Evolutionary conservation across 2,797 vertebrate genomes (phyloP).

Genomic region (Spea hammondii): DNA sequence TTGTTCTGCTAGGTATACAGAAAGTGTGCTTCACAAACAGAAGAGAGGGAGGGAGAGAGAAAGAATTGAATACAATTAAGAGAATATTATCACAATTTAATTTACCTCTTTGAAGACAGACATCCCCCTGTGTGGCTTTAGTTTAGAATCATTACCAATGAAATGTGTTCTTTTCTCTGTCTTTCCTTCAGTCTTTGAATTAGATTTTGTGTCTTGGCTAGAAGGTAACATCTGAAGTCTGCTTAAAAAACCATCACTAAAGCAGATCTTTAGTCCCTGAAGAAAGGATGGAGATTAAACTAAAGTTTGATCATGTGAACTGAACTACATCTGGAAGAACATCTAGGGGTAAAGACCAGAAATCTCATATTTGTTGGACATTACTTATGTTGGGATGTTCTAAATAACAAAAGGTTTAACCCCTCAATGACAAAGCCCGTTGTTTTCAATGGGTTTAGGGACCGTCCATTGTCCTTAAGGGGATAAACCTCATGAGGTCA

Average conservation of each 20-base stretch:
- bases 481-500: no score
- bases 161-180: slow-evolving; percentile 48
- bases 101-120: slow-evolving; percentile 10
- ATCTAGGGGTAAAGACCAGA: no score
- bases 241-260: slow-evolving; percentile 72
- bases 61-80: no score
- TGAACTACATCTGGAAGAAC: neutral
- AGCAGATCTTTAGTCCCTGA: slow-evolving; percentile 74
- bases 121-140: slow-evolving; percentile 48
- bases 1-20: no score
- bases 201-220: slow-evolving; percentile 45
- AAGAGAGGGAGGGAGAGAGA: no score
- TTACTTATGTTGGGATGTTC: no score
- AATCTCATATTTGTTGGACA: no score
- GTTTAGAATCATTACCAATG: slow-evolving; percentile 47
- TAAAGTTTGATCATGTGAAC: neutral
- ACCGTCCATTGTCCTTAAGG: no score
- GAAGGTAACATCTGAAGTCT: slow-evolving; percentile 56
- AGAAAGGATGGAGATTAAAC: neutral
- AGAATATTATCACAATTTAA: neutral
- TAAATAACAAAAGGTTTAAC: no score
- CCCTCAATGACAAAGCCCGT: no score
- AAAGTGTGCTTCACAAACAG: no score
- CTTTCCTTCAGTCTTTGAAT: slow-evolving; percentile 10
- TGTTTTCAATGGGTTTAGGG: no score